These are phyloP conservation scores for Molothrus ater DNA, from an alignment of 2,797 vertebrate genomes.

Conservation along the genomic window DNA sequence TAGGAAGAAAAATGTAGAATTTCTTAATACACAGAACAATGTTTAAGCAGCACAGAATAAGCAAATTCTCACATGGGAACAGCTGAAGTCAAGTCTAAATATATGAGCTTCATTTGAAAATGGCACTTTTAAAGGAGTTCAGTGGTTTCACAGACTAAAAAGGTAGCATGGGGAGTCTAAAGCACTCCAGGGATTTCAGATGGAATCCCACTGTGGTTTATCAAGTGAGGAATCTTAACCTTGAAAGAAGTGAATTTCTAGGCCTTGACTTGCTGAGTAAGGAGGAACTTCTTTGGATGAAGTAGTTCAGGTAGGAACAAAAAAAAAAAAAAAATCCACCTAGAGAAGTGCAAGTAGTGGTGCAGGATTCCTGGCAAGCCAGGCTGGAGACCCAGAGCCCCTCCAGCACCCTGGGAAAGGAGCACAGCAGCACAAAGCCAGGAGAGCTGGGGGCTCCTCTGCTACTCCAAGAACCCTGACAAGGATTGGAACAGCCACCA, in stretches of 20 bases:
- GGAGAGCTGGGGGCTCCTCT: not conserved
- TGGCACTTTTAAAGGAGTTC: conserved; percentile 50
- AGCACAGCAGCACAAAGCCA: not conserved
- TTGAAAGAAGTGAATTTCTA: conserved; percentile 49
- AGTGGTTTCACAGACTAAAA: conserved; percentile 58
- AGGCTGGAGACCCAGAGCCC: not conserved
- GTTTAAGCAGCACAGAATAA: conserved; percentile 59
- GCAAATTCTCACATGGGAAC: conserved; percentile 44
- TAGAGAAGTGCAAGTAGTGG: not conserved
- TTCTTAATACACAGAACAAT: conserved; percentile 45
- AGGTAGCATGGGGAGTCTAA: conserved; percentile 22
- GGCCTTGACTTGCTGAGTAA: conserved; percentile 58
- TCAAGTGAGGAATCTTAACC: conserved; percentile 30
- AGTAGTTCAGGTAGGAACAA: conserved; percentile 7
- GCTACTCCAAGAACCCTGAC: not conserved
- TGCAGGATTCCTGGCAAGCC: not conserved
- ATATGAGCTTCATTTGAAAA: conserved; percentile 46
- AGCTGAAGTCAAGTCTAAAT: conserved; percentile 43
- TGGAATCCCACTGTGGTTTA: conserved; percentile 56
- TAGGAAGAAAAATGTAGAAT: conserved; percentile 21
- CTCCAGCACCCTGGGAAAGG: not conserved
- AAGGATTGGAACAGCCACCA: not conserved
- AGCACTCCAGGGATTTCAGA: conserved; percentile 59
- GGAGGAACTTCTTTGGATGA: conserved; percentile 13
- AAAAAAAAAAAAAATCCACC: not conserved